A percentile compares a stretch with the other conserved stretches of the same genome.
Evolutionary conservation across 2,888 invertebrate species (phyloP).

Genomic region (Trisateles emortualis): DNA sequence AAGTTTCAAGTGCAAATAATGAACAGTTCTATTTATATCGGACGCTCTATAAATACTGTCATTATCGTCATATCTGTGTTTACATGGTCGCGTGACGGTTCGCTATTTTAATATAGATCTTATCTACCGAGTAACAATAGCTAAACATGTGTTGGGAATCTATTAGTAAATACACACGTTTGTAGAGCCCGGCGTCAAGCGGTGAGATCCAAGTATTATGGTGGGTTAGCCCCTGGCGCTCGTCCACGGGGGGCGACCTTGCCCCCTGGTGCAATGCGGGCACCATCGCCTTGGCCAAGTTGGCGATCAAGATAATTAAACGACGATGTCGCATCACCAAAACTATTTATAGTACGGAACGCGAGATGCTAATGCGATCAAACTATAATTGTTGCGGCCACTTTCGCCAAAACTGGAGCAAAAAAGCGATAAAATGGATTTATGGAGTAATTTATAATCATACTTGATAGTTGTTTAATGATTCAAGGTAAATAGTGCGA

Average conservation of each 20-base stretch:
- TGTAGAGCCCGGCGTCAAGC: not conserved
- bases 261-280: constrained; percentile 61
- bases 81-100: constrained; percentile 37
- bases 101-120: constrained; percentile 30
- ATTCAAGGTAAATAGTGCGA: constrained; percentile 18
- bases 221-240: constrained; percentile 45
- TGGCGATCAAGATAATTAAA: constrained; percentile 40
- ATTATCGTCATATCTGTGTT: constrained; percentile 40
- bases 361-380: constrained; percentile 17
- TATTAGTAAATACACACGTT: not conserved
- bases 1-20: constrained; percentile 21
- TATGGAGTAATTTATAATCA: constrained; percentile 18
- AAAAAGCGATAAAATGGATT: constrained; percentile 9
- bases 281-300: constrained; percentile 54
- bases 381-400: constrained; percentile 5
- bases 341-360: constrained; percentile 34
- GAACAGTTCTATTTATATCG: constrained; percentile 27
- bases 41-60: constrained; percentile 19
- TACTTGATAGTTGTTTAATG: constrained; percentile 20
- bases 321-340: constrained; percentile 21
- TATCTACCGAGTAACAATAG: constrained; percentile 18
- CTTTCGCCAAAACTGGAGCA: constrained; percentile 17
- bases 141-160: not conserved
- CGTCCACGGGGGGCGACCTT: constrained; percentile 52
- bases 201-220: constrained; percentile 23